Evolutionary conservation across 2,888 invertebrate genomes (phyloP).

Genomic region (Mythimna pallens): DNA sequence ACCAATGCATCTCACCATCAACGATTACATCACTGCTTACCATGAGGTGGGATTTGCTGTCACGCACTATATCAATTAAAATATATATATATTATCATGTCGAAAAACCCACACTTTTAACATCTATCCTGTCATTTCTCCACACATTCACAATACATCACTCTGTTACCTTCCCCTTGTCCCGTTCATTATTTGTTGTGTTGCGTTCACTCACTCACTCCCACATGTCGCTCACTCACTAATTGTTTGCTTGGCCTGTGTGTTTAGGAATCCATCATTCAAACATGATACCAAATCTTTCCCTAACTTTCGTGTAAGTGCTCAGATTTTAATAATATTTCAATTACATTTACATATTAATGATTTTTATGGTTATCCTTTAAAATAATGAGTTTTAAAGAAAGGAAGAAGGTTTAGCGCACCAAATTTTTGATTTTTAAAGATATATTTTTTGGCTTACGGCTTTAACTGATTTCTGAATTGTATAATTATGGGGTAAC

Average conservation of each 20-base stretch:
- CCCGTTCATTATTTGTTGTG: slow-evolving; percentile 20
- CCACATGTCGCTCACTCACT: slow-evolving; percentile 21
- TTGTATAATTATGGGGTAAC: neutral
- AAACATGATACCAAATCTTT: slow-evolving; percentile 33
- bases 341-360: slow-evolving; percentile 42
- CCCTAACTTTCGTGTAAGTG: neutral
- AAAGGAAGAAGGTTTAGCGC: neutral
- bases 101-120: neutral
- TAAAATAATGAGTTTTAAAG: neutral
- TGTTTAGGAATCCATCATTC: slow-evolving; percentile 45
- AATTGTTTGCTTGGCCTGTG: slow-evolving; percentile 47
- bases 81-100: neutral
- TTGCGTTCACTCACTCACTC: slow-evolving; percentile 33
- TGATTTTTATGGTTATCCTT: slow-evolving; percentile 14
- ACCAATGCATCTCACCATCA: too few species aligned
- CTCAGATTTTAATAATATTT: slow-evolving; percentile 40
- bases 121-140: neutral
- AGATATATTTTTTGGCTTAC: neutral
- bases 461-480: neutral
- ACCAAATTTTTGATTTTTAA: neutral
- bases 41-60: too few species aligned
- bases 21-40: too few species aligned
- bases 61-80: too few species aligned
- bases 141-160: neutral
- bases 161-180: neutral